Conservation (phyloP, 2,113 vertebrate species). For the Mesembrinibis cayennensis region DNA sequence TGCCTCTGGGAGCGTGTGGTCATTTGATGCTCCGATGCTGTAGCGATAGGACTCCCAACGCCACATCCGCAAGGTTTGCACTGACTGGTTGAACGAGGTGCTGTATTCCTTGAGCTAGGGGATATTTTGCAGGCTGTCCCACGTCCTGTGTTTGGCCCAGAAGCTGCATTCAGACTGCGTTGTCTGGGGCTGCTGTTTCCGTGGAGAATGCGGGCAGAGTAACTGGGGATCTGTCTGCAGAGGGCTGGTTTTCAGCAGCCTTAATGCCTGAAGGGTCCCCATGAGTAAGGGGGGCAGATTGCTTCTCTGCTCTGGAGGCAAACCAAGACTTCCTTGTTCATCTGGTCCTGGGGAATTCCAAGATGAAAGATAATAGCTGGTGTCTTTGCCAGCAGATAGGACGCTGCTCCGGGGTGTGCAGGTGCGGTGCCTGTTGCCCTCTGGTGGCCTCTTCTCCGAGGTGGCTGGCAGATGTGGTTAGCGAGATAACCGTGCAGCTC, state of each 20-base stretch:
- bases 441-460: not conserved
- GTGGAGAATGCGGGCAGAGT: not conserved
- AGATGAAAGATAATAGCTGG: not conserved
- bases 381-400: not conserved
- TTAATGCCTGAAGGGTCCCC: not conserved
- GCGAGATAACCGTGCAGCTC: not conserved
- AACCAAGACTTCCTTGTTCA: not conserved
- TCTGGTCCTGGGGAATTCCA: not conserved
- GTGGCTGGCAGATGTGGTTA: not conserved
- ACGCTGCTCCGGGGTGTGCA: rapidly evolving
- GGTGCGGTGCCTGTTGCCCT: not conserved
- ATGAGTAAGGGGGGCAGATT: not conserved
- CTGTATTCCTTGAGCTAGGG: not conserved
- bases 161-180: not conserved
- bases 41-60: not conserved
- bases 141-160: not conserved
- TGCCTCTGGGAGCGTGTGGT: not conserved
- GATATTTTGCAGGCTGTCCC: not conserved
- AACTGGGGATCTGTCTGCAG: not conserved
- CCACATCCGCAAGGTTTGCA: not conserved
- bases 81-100: rapidly evolving
- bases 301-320: not conserved
- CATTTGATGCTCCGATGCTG: not conserved
- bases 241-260: not conserved
- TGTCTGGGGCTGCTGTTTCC: not conserved